These are phyloP conservation scores for Lemur catta DNA, from an alignment of 2,797 vertebrate species.

Conservation along the genomic window DNA sequence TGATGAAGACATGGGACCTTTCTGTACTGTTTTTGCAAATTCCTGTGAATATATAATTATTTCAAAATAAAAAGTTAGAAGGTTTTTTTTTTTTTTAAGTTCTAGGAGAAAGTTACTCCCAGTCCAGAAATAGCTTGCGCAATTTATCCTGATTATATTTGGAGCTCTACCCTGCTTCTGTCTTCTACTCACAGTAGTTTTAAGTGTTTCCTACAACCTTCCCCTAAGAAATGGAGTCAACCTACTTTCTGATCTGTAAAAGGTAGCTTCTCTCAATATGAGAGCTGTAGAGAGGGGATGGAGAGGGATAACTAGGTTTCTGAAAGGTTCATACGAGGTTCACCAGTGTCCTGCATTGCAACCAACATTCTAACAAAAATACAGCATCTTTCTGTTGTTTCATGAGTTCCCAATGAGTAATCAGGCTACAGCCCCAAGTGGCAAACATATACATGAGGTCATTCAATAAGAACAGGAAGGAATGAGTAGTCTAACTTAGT, in stretches of 20 bases:
- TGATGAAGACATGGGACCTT: not conserved
- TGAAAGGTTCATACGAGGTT: not conserved
- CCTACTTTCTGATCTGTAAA: not conserved
- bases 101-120: not conserved
- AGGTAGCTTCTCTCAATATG: not conserved
- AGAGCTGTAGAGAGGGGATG: not conserved
- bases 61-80: not conserved
- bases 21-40: not conserved
- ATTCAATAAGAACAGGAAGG: not conserved
- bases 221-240: not conserved
- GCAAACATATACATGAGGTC: not conserved
- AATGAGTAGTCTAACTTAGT: not conserved
- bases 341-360: not conserved
- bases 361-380: not conserved
- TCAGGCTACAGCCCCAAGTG: not conserved
- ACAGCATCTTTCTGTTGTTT: not conserved
- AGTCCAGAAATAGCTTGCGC: not conserved
- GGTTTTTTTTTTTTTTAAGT: not conserved
- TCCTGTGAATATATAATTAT: not conserved
- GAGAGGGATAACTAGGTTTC: not conserved
- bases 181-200: not conserved
- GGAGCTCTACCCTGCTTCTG: not conserved
- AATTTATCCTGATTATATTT: not conserved
- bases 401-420: not conserved
- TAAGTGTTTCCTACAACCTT: not conserved